Evolutionary conservation across 2,888 invertebrate species (phyloP), one percentile per base, ranked within the genome.

Genomic region (Nudaria mundana): DNA sequence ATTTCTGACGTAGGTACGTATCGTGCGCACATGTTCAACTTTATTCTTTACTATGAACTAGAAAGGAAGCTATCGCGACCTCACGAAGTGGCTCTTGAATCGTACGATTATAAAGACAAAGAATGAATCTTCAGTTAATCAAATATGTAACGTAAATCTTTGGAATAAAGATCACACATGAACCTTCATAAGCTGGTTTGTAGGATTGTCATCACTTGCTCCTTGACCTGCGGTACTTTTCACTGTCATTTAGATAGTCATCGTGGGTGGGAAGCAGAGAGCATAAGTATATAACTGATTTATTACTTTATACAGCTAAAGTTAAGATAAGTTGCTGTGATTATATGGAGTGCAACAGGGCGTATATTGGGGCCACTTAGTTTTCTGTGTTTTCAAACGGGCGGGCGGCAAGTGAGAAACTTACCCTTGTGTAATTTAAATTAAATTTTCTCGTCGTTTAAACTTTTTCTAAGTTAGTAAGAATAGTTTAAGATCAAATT

Each of bases 191-290:
- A 28, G 23, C 20, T 30, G 13, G 41, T 28, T 20, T 6, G 2
- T 11, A 11, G 24, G 32, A 32, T 40, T 49, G 44, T 49, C 34
- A 47, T 37, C 34, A 32, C 22, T 23, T 11, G 58, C 52, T 52
- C 52, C 36, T 11, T 48, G 60, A 63, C 63, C 67, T 43, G 61
- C 66, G 63, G 63, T 40, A 24, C 43, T 57, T 54, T 64, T 53
- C 50, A 48, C 35, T 44, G 51, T 47, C 50, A 45, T 56, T 40
- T 50, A 55, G 70, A 74, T 71, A 63, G 33, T 13, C 73, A 40
- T 63, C 65, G 68, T 72, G 74, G 67, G 75, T 69, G 76, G 72
- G 66, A 49, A 52, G 13, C 29, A 14, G 60, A 56, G 56, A 47
- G 30, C 39, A 24, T 22, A 36, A 37, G 14, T 28, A 20, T 20